Evolutionary conservation across 2,888 invertebrate genomes (phyloP), one percentile per base, ranked within the genome.

Genomic region (Drosophila anceps): DNA sequence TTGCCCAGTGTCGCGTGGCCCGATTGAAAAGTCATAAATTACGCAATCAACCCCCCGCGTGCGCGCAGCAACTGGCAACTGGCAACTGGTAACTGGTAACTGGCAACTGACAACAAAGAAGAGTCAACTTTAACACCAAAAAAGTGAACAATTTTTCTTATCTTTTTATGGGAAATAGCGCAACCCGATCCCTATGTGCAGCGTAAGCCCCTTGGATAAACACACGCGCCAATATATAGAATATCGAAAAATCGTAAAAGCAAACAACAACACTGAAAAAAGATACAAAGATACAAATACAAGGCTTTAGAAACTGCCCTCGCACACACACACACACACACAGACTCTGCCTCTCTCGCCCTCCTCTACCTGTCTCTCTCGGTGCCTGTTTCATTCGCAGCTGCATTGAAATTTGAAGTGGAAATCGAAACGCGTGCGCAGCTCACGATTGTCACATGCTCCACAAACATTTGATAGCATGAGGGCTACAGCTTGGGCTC

Each of bases 381-480:
- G 31, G 24, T 13, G 13, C 1, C 27, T 20, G 53, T 33, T 37
- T 31, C 50, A 46, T 61, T 76, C 27, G 71, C 77, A 77, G 77
- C 77, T 77, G 77, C 69, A 41, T 61, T 43, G n/a, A 46, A 50
- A 53, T 62, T 39, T 46, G 59, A 66, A 35, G 15, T 53, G 24
- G 51, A 53, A 61, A 91, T 85, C 73, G 78, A 90, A 58, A 88
- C 91, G 84, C 90, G 90, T 91, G 90, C 81, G 76, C 81, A 80
- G 71, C 88, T 66, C 69, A 68, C 69, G 73, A 61, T 54, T 70
- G 86, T 81, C 83, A 81, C 70, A 76, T 91, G 88, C 84, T 74
- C 90, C 85, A 80, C 78, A 76, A 35, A 10, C n/a, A 48, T 70
- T 62, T 65, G 57, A 35, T 33, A 18, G 51, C 35, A 39, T 27